phyloP scores from a whole-genome alignment of 1,140 invertebrate genomes.

The Zaprionus africanus region DNA sequence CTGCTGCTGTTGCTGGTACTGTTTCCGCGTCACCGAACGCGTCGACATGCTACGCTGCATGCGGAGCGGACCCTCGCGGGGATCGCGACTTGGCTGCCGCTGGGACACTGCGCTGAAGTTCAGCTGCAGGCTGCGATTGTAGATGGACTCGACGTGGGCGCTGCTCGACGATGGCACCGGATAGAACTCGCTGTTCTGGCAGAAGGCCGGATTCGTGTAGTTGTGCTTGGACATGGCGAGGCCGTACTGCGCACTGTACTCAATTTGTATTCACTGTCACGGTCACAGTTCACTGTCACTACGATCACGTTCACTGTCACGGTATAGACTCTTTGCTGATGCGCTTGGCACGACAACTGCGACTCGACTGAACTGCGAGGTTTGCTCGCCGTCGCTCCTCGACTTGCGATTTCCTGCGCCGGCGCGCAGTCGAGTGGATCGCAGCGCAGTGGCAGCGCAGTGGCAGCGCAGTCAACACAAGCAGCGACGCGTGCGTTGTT shows the following conservation, averaged over 20 bases:
- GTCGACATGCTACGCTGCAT: slow-evolving; percentile 83
- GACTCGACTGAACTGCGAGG: slow-evolving; percentile 61
- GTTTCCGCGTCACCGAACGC: slow-evolving; percentile 76
- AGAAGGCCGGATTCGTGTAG: slow-evolving; percentile 91
- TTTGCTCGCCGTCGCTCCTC: slow-evolving; percentile 52
- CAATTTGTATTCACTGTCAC: slow-evolving; percentile 13
- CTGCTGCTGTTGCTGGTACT: slow-evolving; percentile 52
- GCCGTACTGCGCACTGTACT: slow-evolving; percentile 72
- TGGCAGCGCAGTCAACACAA: slow-evolving; percentile 46
- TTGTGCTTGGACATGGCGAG: slow-evolving; percentile 84
- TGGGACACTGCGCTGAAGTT: slow-evolving; percentile 78
- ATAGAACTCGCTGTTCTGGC: slow-evolving; percentile 89
- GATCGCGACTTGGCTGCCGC: slow-evolving; percentile 57
- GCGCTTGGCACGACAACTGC: slow-evolving; percentile 59
- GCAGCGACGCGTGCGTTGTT: slow-evolving; percentile 40
- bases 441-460: slow-evolving; percentile 55
- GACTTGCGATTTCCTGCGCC: slow-evolving; percentile 73
- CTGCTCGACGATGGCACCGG: slow-evolving; percentile 62
- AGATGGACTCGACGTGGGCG: slow-evolving; percentile 73
- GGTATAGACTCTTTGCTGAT: slow-evolving; percentile 26
- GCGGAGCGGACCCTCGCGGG: slow-evolving; percentile 81
- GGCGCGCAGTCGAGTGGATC: slow-evolving; percentile 78
- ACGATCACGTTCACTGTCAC: slow-evolving; percentile 22
- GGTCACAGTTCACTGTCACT: slow-evolving; percentile 1
- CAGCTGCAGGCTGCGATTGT: slow-evolving; percentile 76